Evolutionary conservation across 2,888 invertebrate species (phyloP).

Genomic region (Thecophora atra): DNA sequence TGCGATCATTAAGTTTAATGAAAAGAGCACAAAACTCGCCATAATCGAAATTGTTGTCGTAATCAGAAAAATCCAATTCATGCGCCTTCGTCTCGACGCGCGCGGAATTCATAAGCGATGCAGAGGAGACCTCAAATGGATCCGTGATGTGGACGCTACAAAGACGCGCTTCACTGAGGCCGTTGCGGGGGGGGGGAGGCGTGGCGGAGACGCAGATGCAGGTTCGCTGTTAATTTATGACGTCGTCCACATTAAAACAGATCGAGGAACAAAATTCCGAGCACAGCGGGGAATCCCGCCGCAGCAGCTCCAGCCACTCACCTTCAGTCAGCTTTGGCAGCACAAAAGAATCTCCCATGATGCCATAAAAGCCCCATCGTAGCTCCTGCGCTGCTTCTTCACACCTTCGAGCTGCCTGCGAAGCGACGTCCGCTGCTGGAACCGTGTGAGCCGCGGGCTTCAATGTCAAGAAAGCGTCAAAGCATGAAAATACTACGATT

Average conservation of each 20-base stretch:
- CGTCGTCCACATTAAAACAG: conserved; percentile 35
- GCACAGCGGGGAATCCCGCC: conserved; percentile 37
- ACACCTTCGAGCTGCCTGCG: conserved; percentile 30
- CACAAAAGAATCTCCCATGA: conserved; percentile 24
- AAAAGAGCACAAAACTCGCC: conserved; percentile 21
- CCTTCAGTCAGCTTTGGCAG: neutral
- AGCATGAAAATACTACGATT: conserved; percentile 11
- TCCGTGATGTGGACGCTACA: neutral
- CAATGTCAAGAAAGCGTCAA: conserved; percentile 5
- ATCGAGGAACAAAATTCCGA: conserved; percentile 36
- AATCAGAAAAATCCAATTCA: conserved; percentile 33
- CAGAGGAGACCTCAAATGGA: conserved; percentile 1
- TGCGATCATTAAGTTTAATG: conserved; percentile 37
- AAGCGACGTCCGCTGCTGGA: neutral
- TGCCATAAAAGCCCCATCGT: conserved; percentile 18
- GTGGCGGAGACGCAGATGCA: conserved; percentile 3
- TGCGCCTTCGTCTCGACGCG: conserved; percentile 29
- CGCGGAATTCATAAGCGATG: conserved; percentile 23
- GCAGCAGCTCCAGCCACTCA: conserved; percentile 8
- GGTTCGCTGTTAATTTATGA: conserved; percentile 34
- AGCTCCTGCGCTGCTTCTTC: conserved; percentile 33
- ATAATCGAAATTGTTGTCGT: conserved; percentile 22
- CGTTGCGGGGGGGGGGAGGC: neutral
- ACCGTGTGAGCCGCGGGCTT: neutral
- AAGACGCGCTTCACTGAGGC: neutral